Evolutionary conservation across 2,888 invertebrate species (phyloP).

Genomic region (Brachyopa scutellaris): DNA sequence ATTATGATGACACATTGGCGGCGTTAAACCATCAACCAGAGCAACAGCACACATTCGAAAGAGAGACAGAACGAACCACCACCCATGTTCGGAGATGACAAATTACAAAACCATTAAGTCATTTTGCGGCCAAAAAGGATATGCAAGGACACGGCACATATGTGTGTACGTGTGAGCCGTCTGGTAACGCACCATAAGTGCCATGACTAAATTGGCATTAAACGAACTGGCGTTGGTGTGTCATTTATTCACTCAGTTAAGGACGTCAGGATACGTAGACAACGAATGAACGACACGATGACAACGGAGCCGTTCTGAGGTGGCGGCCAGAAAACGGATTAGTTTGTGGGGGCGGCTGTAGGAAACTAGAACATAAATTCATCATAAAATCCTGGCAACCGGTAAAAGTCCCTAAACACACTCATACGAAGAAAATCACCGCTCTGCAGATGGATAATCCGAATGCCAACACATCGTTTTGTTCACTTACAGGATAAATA

Average conservation of each 20-base stretch:
- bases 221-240: conserved; percentile 67
- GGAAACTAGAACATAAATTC: conserved; percentile 69
- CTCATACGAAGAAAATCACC: neutral
- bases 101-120: conserved; percentile 73
- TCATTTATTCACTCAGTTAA: conserved; percentile 70
- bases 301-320: conserved; percentile 21
- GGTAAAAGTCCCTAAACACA: conserved; percentile 59
- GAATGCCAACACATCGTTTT: conserved; percentile 66
- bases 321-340: conserved; percentile 56
- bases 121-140: conserved; percentile 70
- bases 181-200: conserved; percentile 57
- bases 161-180: conserved; percentile 27
- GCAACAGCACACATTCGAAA: conserved; percentile 24
- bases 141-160: conserved; percentile 41
- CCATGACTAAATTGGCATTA: conserved; percentile 70
- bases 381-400: conserved; percentile 66
- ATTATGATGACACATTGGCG: conserved; percentile 71
- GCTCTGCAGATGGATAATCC: conserved; percentile 48
- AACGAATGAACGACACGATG: conserved; percentile 12
- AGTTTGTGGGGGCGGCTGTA: conserved; percentile 38
- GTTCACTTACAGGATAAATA: conserved; percentile 65
- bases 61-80: neutral
- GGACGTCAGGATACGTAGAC: conserved; percentile 58
- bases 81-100: conserved; percentile 67
- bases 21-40: conserved; percentile 62